Conservation (phyloP, 2,888 invertebrate species). For the Thumatha senex region DNA sequence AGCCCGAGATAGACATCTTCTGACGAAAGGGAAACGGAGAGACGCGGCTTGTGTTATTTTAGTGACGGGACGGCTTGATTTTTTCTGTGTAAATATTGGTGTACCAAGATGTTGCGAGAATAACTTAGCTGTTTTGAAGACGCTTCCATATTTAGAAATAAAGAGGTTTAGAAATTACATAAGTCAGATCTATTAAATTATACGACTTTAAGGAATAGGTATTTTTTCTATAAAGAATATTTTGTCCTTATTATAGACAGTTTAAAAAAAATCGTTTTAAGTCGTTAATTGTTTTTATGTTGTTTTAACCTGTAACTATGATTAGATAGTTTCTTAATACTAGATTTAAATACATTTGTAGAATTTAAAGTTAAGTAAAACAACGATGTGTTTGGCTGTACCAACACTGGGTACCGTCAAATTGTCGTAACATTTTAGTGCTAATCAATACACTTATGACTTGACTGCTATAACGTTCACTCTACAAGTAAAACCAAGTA, state of each 20-base stretch:
- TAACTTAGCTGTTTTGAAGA: constrained; percentile 2
- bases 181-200: not conserved
- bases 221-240: too few relatives aligned
- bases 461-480: not conserved
- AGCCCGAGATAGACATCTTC: constrained; percentile 69
- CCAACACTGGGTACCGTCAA: constrained; percentile 4
- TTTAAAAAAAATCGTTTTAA: too few relatives aligned
- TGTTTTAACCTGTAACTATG: too few relatives aligned
- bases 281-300: too few relatives aligned
- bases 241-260: too few relatives aligned
- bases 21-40: constrained; percentile 71
- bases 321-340: too few relatives aligned
- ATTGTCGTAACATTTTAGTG: constrained; percentile 22
- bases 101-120: constrained; percentile 33
- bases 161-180: not conserved
- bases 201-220: too few relatives aligned
- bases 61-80: constrained; percentile 43
- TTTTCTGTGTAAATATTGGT: constrained; percentile 48
- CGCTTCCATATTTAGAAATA: not conserved
- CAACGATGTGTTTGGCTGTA: constrained; percentile 6
- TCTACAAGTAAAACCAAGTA: too few relatives aligned
- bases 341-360: too few relatives aligned
- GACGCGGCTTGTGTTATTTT: constrained; percentile 61
- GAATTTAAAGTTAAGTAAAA: not conserved
- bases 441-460: constrained; percentile 29